Conservation (phyloP, 2,888 invertebrate species). For the Schizaphis graminum region DNA sequence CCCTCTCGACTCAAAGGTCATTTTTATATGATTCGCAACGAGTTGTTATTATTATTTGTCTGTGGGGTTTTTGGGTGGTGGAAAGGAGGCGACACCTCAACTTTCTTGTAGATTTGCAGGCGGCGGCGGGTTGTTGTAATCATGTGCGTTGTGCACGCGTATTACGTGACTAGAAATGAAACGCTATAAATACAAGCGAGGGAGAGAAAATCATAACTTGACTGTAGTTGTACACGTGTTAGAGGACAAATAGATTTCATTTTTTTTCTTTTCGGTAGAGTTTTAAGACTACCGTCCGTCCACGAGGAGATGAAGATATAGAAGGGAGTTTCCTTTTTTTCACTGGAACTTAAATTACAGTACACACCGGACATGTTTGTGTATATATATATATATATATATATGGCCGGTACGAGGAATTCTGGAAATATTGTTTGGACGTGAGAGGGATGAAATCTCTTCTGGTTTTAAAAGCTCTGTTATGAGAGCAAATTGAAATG, state of each 20-base stretch:
- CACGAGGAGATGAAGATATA: not conserved
- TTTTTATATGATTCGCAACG: constrained; percentile 42
- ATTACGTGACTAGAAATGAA: constrained; percentile 62
- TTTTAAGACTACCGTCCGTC: constrained; percentile 14
- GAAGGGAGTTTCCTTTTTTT: constrained; percentile 15
- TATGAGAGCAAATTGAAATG: constrained; percentile 45
- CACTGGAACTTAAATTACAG: constrained; percentile 46
- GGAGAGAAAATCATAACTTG: constrained; percentile 55
- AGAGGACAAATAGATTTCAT: constrained; percentile 50
- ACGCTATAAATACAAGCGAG: constrained; percentile 32
- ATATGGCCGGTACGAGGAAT: not conserved
- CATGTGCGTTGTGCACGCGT: constrained; percentile 7
- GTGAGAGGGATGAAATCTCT: constrained; percentile 45
- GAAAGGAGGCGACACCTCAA: not conserved
- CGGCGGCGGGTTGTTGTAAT: constrained; percentile 19
- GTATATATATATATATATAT: not conserved
- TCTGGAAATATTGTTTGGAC: constrained; percentile 54
- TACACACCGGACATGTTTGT: not conserved
- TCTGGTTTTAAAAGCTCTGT: constrained; percentile 41
- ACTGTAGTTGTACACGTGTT: constrained; percentile 32
- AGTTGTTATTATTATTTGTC: constrained; percentile 32
- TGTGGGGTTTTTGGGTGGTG: not conserved
- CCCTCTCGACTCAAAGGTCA: constrained; percentile 12
- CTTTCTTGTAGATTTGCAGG: constrained; percentile 8
- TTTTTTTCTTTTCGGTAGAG: constrained; percentile 1